Conservation (phyloP, 2,113 vertebrate species). For the Rutilus rutilus region DNA sequence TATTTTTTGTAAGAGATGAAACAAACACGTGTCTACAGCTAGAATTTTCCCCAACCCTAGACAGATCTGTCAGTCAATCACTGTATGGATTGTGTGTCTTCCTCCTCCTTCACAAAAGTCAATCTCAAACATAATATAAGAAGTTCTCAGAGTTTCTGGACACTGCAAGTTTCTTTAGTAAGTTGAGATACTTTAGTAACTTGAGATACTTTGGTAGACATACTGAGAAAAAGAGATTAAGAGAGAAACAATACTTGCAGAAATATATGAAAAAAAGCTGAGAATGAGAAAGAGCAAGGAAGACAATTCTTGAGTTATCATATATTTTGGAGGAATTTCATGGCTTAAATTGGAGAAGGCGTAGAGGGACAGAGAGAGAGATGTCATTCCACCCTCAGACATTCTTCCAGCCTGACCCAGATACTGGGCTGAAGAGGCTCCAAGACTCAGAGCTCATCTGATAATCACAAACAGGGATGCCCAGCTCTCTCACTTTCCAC, state of each 20-base stretch:
- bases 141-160: background rate
- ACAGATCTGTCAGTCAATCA: background rate
- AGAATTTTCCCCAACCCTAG: background rate
- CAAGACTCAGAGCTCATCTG: background rate
- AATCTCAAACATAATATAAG: conserved; percentile 10
- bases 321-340: conserved; percentile 7
- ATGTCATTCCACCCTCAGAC: conserved; percentile 13
- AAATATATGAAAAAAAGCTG: background rate
- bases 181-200: background rate
- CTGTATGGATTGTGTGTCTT: background rate
- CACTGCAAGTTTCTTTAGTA: background rate
- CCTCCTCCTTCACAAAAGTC: background rate
- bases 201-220: background rate
- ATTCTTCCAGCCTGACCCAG: conserved; percentile 22
- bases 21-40: background rate
- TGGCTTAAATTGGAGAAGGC: conserved; percentile 21
- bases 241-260: background rate
- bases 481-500: background rate
- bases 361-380: conserved; percentile 12
- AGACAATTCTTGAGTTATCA: background rate
- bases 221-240: background rate
- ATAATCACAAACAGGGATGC: conserved; percentile 37
- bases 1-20: too few species aligned
- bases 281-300: background rate
- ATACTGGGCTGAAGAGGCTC: conserved; percentile 14